These are phyloP conservation scores for Origma solitaria DNA, from an alignment of 2,113 vertebrate species.

Conservation along the genomic window DNA sequence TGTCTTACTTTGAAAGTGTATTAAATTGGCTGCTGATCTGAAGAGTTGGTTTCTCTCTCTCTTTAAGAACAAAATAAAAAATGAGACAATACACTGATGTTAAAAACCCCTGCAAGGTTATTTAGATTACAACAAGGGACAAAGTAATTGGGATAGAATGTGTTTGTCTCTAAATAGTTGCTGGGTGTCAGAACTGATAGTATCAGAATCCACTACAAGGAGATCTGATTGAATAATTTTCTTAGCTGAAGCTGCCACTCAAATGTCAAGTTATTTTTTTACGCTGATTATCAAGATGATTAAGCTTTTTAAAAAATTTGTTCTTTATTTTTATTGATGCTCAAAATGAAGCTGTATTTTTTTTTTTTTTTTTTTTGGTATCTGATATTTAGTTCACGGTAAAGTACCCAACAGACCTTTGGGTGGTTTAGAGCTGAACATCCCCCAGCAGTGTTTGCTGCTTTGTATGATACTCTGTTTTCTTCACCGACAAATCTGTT, in stretches of 20 bases:
- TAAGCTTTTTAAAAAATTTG: not conserved
- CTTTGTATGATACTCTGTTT: not conserved
- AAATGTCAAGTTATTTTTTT: not conserved
- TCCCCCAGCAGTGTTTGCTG: not conserved
- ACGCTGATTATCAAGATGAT: not conserved
- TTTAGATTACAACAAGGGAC: not conserved
- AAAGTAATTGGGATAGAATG: not conserved
- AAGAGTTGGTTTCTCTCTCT: slow-evolving; percentile 19
- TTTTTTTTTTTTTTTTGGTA: not conserved
- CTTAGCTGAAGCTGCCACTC: not conserved
- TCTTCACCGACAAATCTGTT: not conserved
- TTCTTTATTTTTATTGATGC: not conserved
- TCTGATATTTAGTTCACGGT: not conserved
- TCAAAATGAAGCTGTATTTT: not conserved
- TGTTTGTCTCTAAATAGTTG: not conserved
- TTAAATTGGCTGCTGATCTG: slow-evolving; percentile 47
- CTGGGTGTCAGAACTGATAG: not conserved
- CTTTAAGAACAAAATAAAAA: not conserved
- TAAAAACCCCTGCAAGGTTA: not conserved
- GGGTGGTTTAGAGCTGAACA: not conserved
- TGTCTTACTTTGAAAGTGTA: slow-evolving; percentile 50
- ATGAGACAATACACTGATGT: not conserved
- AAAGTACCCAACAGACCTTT: not conserved
- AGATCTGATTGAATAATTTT: slow-evolving; percentile 14
- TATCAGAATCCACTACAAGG: not conserved